Evolutionary conservation across 2,888 invertebrate genomes (phyloP).

Genomic region (Hyppa rectilinea): DNA sequence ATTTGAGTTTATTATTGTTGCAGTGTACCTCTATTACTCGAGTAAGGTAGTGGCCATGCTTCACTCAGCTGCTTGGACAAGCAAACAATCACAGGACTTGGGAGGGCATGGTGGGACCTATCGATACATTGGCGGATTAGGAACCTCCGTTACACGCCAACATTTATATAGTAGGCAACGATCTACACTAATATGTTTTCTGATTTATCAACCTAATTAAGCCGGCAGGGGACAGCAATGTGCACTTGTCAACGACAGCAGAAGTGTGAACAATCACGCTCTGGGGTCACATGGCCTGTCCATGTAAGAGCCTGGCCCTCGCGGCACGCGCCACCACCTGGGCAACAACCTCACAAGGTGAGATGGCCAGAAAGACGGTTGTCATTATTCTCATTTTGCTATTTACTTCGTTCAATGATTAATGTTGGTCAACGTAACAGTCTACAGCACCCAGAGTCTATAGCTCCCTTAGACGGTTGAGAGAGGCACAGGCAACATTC

Average conservation of each 20-base stretch:
- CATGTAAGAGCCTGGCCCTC: neutral
- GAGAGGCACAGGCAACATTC: too few relatives aligned
- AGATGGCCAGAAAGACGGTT: too few relatives aligned
- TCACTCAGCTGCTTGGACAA: neutral
- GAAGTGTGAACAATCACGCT: neutral
- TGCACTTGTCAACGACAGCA: neutral
- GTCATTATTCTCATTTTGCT: neutral
- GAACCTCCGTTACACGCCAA: neutral
- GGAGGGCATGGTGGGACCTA: neutral
- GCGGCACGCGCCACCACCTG: neutral
- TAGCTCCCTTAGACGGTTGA: neutral
- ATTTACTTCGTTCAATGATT: neutral
- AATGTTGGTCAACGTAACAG: too few relatives aligned
- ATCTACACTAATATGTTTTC: neutral
- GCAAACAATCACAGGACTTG: neutral
- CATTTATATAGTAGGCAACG: neutral
- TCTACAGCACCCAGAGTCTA: neutral
- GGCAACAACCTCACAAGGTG: too few relatives aligned
- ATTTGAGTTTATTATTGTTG: slow-evolving; percentile 17
- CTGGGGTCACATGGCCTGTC: slow-evolving; percentile 2
- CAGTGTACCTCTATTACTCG: slow-evolving; percentile 2
- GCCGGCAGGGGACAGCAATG: too few relatives aligned
- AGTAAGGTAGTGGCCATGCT: neutral
- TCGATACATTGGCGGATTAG: neutral
- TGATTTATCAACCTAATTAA: too few relatives aligned